These are phyloP conservation scores for Cotesia glomerata DNA, from an alignment of 1,140 invertebrate species.

Conservation along the genomic window DNA sequence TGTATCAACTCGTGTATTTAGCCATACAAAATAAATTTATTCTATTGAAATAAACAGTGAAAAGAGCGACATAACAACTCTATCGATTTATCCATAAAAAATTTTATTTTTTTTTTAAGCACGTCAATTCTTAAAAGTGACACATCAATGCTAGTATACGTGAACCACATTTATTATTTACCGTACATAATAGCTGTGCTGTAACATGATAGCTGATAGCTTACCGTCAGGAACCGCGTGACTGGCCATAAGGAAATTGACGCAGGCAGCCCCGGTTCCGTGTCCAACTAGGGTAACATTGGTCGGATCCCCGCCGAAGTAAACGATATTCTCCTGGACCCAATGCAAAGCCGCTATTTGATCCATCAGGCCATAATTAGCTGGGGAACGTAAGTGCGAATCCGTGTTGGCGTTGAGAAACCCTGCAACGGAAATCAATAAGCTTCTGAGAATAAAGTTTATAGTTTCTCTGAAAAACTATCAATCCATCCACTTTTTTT, in stretches of 20 bases:
- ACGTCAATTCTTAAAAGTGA: too few relatives aligned
- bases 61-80: too few relatives aligned
- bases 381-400: slow-evolving; percentile 79
- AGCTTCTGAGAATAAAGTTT: slow-evolving; percentile 11
- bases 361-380: slow-evolving; percentile 95
- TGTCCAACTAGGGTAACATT: slow-evolving; percentile 96
- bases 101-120: too few relatives aligned
- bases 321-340: slow-evolving; percentile 92
- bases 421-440: slow-evolving; percentile 67
- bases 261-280: slow-evolving; percentile 92
- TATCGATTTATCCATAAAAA: too few relatives aligned
- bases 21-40: too few relatives aligned
- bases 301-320: slow-evolving; percentile 89
- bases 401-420: slow-evolving; percentile 89
- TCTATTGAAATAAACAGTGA: too few relatives aligned
- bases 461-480: not conserved
- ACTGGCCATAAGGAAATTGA: slow-evolving; percentile 92
- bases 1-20: too few relatives aligned
- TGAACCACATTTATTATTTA: too few relatives aligned
- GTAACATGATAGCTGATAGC: slow-evolving; percentile 34
- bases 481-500: not conserved
- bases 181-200: too few relatives aligned
- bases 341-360: slow-evolving; percentile 92
- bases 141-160: too few relatives aligned
- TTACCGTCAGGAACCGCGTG: slow-evolving; percentile 91